Evolutionary conservation across 2,888 invertebrate genomes (phyloP).

Genomic region (Alloscopus bannaensis): DNA sequence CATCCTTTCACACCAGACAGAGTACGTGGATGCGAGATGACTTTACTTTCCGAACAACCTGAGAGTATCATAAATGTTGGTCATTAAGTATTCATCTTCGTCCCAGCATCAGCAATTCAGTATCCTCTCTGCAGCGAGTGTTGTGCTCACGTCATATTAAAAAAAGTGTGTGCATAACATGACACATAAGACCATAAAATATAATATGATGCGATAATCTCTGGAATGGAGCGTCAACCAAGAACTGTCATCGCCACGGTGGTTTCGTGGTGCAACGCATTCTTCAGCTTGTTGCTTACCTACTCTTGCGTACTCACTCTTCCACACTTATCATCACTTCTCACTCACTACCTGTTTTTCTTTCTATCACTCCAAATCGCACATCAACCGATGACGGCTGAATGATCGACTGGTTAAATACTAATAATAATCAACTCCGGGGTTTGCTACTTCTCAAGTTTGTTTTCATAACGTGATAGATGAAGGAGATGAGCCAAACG

Average conservation of each 20-base stretch:
- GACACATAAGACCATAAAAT: too few relatives aligned
- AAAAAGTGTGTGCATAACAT: neutral
- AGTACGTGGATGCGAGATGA: too few relatives aligned
- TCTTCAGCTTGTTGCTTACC: neutral
- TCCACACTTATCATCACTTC: neutral
- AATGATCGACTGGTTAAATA: slow-evolving; percentile 24
- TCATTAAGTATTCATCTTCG: neutral
- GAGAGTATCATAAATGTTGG: neutral
- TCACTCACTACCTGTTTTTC: neutral
- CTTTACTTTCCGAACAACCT: too few relatives aligned
- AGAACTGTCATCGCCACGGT: too few relatives aligned
- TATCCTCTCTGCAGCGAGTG: neutral
- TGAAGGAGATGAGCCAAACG: neutral
- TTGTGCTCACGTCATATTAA: neutral
- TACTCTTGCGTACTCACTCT: neutral
- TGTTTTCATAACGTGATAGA: slow-evolving; percentile 10
- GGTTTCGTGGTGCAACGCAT: too few relatives aligned
- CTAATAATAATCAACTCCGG: slow-evolving; percentile 25
- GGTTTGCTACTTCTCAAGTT: slow-evolving; percentile 14
- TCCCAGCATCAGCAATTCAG: neutral
- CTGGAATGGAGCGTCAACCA: too few relatives aligned
- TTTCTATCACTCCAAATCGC: slow-evolving; percentile 1
- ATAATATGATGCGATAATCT: too few relatives aligned
- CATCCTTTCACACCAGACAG: slow-evolving; percentile 1
- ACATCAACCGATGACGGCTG: slow-evolving; percentile 2